phyloP scores from a whole-genome alignment of 2,113 vertebrate species.

The Oryzias melastigma region DNA sequence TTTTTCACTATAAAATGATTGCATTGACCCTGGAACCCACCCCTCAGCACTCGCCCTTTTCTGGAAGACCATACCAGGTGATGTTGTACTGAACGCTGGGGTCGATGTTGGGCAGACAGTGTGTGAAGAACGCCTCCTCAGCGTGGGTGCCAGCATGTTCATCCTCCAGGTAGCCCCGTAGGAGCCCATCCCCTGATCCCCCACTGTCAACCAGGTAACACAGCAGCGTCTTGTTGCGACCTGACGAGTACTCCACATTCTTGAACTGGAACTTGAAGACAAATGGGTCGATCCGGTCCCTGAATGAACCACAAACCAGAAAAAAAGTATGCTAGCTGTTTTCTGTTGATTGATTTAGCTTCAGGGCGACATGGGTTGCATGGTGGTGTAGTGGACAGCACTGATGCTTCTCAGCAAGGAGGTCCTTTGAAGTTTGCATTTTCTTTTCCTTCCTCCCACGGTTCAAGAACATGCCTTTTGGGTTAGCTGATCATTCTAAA shows the following conservation, averaged over 20 bases:
- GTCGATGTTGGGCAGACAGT: slow-evolving; percentile 77
- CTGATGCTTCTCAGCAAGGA: too few species aligned
- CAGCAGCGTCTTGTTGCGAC: slow-evolving; percentile 94
- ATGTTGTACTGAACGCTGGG: slow-evolving; percentile 75
- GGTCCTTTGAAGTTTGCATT: too few species aligned
- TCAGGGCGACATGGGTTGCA: too few species aligned
- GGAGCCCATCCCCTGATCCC: slow-evolving; percentile 63
- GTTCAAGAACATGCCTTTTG: too few species aligned
- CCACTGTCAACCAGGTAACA: slow-evolving; percentile 86
- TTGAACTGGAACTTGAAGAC: slow-evolving; percentile 95
- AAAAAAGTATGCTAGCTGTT: not conserved
- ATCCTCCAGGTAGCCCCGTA: slow-evolving; percentile 88
- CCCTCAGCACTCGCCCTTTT: too few species aligned
- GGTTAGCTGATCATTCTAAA: too few species aligned
- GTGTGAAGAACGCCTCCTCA: slow-evolving; percentile 89
- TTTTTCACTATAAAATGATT: too few species aligned
- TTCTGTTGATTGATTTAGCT: not conserved
- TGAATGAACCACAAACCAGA: slow-evolving; percentile 44
- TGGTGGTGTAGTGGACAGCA: too few species aligned
- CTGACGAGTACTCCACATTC: slow-evolving; percentile 95
- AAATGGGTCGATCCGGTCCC: slow-evolving; percentile 87
- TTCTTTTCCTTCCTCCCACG: too few species aligned
- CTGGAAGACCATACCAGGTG: slow-evolving; percentile 79
- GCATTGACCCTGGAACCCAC: too few species aligned
- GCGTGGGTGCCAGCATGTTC: slow-evolving; percentile 84